phyloP scores from a whole-genome alignment of 2,113 vertebrate species.

The Rousettus leschenaultii region DNA sequence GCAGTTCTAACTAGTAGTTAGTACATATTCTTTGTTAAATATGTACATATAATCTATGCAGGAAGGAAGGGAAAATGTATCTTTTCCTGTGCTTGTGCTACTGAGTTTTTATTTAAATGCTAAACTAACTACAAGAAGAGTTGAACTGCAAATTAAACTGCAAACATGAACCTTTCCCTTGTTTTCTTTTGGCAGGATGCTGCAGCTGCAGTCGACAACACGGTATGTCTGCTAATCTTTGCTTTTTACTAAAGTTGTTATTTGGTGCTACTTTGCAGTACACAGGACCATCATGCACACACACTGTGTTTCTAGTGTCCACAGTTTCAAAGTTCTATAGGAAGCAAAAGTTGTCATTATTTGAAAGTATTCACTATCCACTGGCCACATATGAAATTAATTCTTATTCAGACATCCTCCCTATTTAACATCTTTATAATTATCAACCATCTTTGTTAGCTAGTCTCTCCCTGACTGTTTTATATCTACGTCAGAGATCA shows the following conservation, averaged over 20 bases:
- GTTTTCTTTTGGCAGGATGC: constrained; percentile 83
- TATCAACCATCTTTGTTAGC: not conserved
- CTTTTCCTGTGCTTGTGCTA: not conserved
- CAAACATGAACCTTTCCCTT: not conserved
- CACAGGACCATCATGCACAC: not conserved
- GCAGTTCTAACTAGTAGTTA: not conserved
- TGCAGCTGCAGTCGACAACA: constrained; percentile 92
- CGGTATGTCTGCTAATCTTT: constrained; percentile 79
- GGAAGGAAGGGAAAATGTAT: not conserved
- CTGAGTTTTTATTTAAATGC: not conserved
- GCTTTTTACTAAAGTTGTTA: not conserved
- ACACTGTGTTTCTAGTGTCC: not conserved
- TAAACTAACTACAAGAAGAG: not conserved
- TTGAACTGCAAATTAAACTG: not conserved
- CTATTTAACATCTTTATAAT: not conserved
- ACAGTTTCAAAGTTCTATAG: not conserved
- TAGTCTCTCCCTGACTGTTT: not conserved
- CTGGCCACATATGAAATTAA: not conserved
- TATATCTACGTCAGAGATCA: not conserved
- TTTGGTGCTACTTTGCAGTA: not conserved
- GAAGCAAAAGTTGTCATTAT: not conserved
- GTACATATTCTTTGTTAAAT: not conserved
- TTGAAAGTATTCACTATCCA: not conserved
- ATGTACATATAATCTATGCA: not conserved
- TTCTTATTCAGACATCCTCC: not conserved